phyloP scores from a whole-genome alignment of 2,797 vertebrate genomes.

The Manis javanica region DNA sequence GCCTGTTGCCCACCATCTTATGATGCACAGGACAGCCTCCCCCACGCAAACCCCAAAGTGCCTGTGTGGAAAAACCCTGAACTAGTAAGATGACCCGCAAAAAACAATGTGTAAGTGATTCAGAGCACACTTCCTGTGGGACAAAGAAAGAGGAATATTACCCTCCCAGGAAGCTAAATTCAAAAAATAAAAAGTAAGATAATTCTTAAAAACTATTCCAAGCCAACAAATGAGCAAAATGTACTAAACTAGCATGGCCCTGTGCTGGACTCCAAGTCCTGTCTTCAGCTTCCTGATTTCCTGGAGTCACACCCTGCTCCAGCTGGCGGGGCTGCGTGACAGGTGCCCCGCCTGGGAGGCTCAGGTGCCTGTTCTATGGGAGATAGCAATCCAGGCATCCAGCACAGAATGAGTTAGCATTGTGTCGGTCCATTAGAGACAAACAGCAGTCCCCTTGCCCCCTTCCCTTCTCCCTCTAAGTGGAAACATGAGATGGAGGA shows the following conservation, averaged over 20 bases:
- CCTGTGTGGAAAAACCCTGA: background rate
- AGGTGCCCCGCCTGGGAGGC: background rate
- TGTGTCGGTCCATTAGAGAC: rapidly evolving
- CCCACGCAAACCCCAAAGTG: background rate
- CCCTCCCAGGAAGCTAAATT: background rate
- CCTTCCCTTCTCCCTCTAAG: rapidly evolving
- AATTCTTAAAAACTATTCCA: background rate
- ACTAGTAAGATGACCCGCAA: background rate
- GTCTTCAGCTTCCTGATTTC: background rate
- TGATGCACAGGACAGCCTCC: background rate
- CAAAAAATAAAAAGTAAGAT: background rate
- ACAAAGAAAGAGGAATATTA: background rate
- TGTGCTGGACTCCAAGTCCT: background rate
- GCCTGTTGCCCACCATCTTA: no score
- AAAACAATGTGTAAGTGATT: background rate
- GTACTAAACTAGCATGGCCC: background rate
- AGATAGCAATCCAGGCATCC: background rate
- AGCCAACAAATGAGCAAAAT: background rate
- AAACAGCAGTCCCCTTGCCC: no score
- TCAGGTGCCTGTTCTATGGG: rapidly evolving
- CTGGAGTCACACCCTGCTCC: background rate
- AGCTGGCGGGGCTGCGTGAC: rapidly evolving
- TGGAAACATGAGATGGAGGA: background rate
- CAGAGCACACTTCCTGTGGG: background rate
- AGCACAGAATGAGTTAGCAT: background rate